Conservation (phyloP, 2,113 vertebrate species). For the Corydoras sp. region DNA sequence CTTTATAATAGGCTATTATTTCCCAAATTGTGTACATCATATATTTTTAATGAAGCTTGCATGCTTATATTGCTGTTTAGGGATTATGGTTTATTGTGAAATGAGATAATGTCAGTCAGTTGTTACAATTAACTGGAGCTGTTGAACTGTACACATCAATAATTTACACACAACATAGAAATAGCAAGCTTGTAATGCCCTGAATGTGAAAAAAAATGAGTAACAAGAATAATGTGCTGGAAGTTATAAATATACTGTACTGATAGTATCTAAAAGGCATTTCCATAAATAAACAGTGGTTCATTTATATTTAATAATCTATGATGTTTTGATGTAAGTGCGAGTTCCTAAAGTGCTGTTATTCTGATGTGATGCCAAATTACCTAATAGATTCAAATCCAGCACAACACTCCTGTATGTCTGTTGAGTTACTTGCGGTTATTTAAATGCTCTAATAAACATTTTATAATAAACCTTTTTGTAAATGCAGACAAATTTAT, state of each 20-base stretch:
- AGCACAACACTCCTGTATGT: no score
- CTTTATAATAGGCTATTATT: background rate
- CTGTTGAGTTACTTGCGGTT: no score
- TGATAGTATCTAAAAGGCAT: background rate
- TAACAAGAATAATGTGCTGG: background rate
- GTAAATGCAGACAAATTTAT: no score
- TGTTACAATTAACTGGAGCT: constrained; percentile 1
- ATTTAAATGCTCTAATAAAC: no score
- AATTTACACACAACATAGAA: background rate
- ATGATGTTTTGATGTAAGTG: no score
- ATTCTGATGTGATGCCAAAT: no score
- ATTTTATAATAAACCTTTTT: no score
- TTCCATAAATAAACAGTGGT: background rate
- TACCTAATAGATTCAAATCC: no score
- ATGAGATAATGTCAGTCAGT: background rate
- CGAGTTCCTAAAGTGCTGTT: no score
- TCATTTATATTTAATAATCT: no score
- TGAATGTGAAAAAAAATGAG: background rate
- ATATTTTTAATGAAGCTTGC: background rate
- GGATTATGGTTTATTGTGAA: constrained; percentile 5
- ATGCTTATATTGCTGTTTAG: background rate
- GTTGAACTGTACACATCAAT: constrained; percentile 15
- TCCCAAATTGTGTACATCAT: background rate
- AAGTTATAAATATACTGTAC: constrained; percentile 8
- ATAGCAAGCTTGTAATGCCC: background rate